phyloP scores from a whole-genome alignment of 2,888 invertebrate genomes.

The Pseudoips prasinana region DNA sequence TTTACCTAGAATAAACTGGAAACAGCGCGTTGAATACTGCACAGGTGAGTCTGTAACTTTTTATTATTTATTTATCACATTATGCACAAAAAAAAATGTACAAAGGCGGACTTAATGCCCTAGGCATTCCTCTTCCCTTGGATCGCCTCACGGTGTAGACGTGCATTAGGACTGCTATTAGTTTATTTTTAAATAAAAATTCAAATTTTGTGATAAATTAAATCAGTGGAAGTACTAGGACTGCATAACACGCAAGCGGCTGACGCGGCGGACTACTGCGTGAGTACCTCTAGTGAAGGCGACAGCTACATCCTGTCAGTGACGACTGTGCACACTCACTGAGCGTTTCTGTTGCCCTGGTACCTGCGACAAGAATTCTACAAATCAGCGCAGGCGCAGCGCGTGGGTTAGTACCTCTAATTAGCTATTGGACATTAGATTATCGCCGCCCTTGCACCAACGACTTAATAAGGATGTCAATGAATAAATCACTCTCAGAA shows the following conservation, averaged over 20 bases:
- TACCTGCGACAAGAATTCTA: background rate
- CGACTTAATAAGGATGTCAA: background rate
- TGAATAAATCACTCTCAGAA: slow-evolving; percentile 6
- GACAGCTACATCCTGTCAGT: background rate
- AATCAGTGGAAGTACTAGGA: background rate
- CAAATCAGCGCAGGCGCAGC: background rate
- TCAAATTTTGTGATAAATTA: background rate
- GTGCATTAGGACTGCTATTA: background rate
- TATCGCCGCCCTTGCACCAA: background rate
- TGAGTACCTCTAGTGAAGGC: background rate
- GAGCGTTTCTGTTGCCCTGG: background rate
- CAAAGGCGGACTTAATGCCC: too few relatives aligned
- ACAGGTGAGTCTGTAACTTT: too few relatives aligned
- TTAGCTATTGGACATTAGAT: background rate
- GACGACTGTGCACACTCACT: background rate
- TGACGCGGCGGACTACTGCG: background rate
- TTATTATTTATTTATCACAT: too few relatives aligned
- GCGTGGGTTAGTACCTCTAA: background rate
- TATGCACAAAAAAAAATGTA: too few relatives aligned
- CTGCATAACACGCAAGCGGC: background rate
- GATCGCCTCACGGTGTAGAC: background rate
- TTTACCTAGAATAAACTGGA: too few relatives aligned
- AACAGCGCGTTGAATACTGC: too few relatives aligned
- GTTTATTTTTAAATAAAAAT: background rate
- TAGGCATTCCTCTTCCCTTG: too few relatives aligned